Conservation (phyloP, 1,140 invertebrate genomes). For the Rhopalosiphum padi region DNA sequence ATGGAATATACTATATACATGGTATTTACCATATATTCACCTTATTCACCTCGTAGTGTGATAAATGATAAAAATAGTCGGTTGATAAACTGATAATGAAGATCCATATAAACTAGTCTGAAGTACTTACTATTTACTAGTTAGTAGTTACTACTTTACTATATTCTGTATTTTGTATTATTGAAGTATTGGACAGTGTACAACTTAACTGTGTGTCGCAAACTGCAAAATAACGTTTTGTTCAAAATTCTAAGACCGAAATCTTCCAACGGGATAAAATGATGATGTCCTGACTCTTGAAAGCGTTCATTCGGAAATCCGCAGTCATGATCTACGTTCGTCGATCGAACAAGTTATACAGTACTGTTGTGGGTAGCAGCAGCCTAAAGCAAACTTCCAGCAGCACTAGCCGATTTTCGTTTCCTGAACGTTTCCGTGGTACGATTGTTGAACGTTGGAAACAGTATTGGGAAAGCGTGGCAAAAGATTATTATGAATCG, state of each 20-base stretch:
- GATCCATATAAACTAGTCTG: no score
- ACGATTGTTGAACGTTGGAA: conserved; percentile 72
- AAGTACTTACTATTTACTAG: no score
- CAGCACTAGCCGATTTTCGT: not conserved
- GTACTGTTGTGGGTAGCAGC: not conserved
- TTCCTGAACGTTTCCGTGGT: conserved; percentile 65
- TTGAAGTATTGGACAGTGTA: no score
- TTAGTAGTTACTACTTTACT: no score
- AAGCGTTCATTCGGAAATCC: not conserved
- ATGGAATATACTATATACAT: no score
- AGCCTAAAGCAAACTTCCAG: not conserved
- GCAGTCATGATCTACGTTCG: not conserved
- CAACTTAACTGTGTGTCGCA: no score
- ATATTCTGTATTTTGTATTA: no score
- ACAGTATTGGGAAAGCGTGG: conserved; percentile 70
- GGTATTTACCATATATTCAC: no score
- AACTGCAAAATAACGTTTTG: not conserved
- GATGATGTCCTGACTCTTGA: not conserved
- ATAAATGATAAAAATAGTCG: no score
- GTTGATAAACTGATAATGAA: no score
- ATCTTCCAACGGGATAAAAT: not conserved
- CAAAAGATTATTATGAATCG: conserved; percentile 71
- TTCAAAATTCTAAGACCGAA: not conserved
- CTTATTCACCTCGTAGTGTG: no score
- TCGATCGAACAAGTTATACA: not conserved